Conservation (phyloP, 1,140 invertebrate genomes). For the Bombus affinis region DNA sequence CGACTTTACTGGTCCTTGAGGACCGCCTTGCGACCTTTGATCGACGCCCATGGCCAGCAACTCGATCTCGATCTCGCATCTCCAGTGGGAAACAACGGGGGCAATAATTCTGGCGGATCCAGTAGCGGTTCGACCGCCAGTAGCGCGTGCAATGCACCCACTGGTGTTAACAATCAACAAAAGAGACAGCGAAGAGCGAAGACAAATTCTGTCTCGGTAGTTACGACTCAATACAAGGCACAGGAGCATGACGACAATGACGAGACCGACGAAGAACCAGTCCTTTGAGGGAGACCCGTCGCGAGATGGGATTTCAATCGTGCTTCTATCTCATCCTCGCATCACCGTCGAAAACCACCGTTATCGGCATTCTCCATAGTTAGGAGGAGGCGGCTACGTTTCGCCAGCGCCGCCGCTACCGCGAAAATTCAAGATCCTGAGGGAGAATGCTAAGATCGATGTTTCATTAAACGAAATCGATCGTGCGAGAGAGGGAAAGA, state of each 20-base stretch:
- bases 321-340: slow-evolving; percentile 59
- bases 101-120: slow-evolving; percentile 56
- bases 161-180: slow-evolving; percentile 45
- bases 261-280: slow-evolving; percentile 79
- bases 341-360: slow-evolving; percentile 48
- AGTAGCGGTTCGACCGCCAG: slow-evolving; percentile 44
- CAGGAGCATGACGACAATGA: slow-evolving; percentile 73
- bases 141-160: slow-evolving; percentile 18
- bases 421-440: slow-evolving; percentile 23
- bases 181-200: slow-evolving; percentile 71
- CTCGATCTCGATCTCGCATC: slow-evolving; percentile 50
- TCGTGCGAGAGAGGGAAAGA: neutral
- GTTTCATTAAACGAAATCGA: neutral
- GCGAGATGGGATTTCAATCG: slow-evolving; percentile 60
- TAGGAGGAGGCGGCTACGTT: slow-evolving; percentile 54
- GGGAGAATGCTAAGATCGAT: slow-evolving; percentile 7
- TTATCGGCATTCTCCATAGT: slow-evolving; percentile 44
- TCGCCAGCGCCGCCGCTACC: slow-evolving; percentile 12
- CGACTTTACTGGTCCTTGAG: slow-evolving; percentile 87
- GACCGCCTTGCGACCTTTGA: slow-evolving; percentile 88
- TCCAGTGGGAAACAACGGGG: slow-evolving; percentile 54
- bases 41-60: slow-evolving; percentile 77
- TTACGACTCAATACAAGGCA: neutral
- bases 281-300: slow-evolving; percentile 72
- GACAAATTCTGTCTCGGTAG: slow-evolving; percentile 60